Base-by-base conservation (phyloP, 1,140 invertebrate species). In the Trigoniulus corallinus region DNA sequence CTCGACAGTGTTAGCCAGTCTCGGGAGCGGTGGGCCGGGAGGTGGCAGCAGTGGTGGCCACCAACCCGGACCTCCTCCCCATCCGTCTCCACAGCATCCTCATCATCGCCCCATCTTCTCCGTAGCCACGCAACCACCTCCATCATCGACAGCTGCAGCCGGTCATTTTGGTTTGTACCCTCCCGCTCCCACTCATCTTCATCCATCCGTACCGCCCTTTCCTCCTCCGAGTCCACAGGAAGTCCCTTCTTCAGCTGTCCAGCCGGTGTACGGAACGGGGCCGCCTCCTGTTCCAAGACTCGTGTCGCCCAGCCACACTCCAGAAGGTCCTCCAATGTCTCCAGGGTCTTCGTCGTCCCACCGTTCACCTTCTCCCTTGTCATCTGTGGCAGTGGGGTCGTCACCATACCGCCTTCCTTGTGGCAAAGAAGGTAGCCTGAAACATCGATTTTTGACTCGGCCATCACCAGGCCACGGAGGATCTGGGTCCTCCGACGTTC, bases 401-500 rank as follows among this genome's bases (percentile, higher is more conserved):
- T 34, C 29, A 15, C 13, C 26, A 24, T 62, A 64, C 52, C 59
- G 60, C 53, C 50, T 62, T 41, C 61, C 64, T 24, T 59, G 60
- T 53, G 65, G 65, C n/a, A 64, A 64, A 42, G 65, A 66, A 53
- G 66, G 65, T 7, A 67, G 63, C 15, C 52, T 66, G 23, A 67
- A 68, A 54, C 67, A 68, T 51, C 56, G 66, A 42, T 66, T 69
- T 20, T 57, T 67, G 41, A 62, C 59, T 23, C 59, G 66, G 4
- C 65, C 65, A n/a, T 60, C 60, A n/a, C n/a, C n/a, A n/a, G n/a
- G n/a, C n/a, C n/a, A n/a, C n/a, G n/a, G n/a, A n/a, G n/a, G n/a
- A n/a, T n/a, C n/a, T n/a, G n/a, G n/a, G n/a, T n/a, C n/a, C n/a
- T n/a, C n/a, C n/a, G n/a, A n/a, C n/a, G n/a, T n/a, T n/a, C n/a